phyloP scores from a whole-genome alignment of 2,113 vertebrate species.

The Lates calcarifer region DNA sequence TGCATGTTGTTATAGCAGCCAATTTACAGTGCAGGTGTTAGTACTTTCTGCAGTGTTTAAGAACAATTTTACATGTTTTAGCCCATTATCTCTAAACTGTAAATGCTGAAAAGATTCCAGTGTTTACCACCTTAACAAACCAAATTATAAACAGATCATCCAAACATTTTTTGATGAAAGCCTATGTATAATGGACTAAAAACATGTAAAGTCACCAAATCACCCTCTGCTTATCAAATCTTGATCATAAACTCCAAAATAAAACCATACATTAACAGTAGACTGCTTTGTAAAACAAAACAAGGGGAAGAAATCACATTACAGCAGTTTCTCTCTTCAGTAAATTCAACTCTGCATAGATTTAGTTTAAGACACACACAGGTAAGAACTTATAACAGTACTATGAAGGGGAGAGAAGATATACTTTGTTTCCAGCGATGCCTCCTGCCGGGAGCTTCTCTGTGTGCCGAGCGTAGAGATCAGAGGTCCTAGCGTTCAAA shows the following conservation, averaged over 20 bases:
- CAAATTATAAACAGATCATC: not conserved
- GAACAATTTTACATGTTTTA: slow-evolving; percentile 9
- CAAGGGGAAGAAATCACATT: not conserved
- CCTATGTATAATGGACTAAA: not conserved
- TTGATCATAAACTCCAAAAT: slow-evolving; percentile 19
- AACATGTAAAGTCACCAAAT: slow-evolving; percentile 21
- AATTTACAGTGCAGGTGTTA: slow-evolving; percentile 57
- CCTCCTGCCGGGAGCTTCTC: slow-evolving; percentile 30
- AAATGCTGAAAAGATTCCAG: not conserved
- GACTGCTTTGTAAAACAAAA: slow-evolving; percentile 19
- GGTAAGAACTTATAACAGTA: slow-evolving; percentile 71
- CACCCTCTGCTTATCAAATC: not conserved
- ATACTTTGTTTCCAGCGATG: not conserved
- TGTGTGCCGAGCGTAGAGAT: slow-evolving; percentile 9
- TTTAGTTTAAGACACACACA: slow-evolving; percentile 78
- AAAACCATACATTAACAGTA: slow-evolving; percentile 5
- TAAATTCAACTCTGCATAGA: slow-evolving; percentile 76
- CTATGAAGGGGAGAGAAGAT: slow-evolving; percentile 42
- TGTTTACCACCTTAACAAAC: not conserved
- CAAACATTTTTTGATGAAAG: too few relatives aligned
- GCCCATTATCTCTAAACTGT: not conserved
- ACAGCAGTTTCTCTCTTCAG: slow-evolving; percentile 60
- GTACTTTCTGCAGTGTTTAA: slow-evolving; percentile 34
- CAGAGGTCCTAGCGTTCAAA: slow-evolving; percentile 47
- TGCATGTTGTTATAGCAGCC: slow-evolving; percentile 24